These are phyloP conservation scores for Tonatia bakeri DNA, from an alignment of 2,113 vertebrate genomes.

Conservation along the genomic window DNA sequence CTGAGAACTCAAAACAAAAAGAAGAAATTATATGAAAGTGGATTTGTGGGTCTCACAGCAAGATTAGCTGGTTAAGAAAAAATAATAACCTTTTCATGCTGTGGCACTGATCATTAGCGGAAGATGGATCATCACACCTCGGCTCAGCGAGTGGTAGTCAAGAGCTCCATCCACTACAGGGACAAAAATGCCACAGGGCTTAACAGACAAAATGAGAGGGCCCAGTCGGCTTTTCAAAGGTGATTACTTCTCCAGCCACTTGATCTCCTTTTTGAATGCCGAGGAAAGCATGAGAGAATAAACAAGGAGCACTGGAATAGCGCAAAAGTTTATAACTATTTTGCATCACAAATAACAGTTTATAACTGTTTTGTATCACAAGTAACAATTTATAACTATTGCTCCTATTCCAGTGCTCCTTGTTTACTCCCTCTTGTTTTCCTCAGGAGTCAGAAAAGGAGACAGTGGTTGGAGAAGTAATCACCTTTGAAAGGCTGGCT, in stretches of 20 bases:
- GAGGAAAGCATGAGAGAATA: neutral
- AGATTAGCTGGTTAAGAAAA: conserved; percentile 28
- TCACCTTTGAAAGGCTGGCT: neutral
- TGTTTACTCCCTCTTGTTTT: neutral
- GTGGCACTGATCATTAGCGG: neutral
- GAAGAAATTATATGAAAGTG: conserved; percentile 5
- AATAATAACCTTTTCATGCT: conserved; percentile 6
- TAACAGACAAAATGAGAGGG: neutral
- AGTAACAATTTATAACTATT: neutral
- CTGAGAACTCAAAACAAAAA: conserved; percentile 16
- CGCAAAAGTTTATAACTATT: neutral
- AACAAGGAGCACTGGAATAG: neutral
- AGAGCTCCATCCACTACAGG: neutral
- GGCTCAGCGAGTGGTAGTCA: neutral
- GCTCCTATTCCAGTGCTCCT: neutral
- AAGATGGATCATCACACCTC: neutral
- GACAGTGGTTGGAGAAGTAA: neutral
- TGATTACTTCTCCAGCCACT: neutral
- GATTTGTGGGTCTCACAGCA: conserved; percentile 2
- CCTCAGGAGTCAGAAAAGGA: neutral
- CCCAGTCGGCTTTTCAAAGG: neutral
- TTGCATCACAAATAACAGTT: neutral
- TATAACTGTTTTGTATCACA: too few relatives aligned
- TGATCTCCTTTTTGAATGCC: neutral
- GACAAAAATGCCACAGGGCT: neutral